Evolutionary conservation across 2,797 vertebrate genomes (phyloP), one percentile per base, ranked within the genome.

Genomic region (Alcedo quadribrachys): DNA sequence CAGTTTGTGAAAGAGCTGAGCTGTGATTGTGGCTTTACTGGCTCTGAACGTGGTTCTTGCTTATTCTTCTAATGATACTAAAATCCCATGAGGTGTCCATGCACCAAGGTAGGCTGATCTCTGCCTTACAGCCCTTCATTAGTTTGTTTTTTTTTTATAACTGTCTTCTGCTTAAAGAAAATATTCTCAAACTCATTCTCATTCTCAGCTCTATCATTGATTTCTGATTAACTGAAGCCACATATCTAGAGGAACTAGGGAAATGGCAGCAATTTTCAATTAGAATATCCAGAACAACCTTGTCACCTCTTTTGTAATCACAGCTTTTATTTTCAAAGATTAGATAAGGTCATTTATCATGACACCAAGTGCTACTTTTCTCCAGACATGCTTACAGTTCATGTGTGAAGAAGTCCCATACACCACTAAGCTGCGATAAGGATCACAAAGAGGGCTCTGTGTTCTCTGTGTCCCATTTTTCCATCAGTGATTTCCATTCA

Each of bases 291-390:
- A 66, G 76, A 92, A 79, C 60, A 92, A 89, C 92, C 67, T 75
- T 80, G 70, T 69, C 60, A 46, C 58, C 32, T 93, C 28, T 95
- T 90, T 91, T 83, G 58, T 33, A 68, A 92, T 24, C 66, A 27
- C 19, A 58, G 81, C 46, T 74, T 93, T 93, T 62, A 45, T 89
- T 96, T 94, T 73, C 81, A 70, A 67, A 92, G 77, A 81, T 93
- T 89, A 89, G 94, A 57, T 32, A 78, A 58, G 73, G 71, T 75
- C 16, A 76, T 85, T 95, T 95, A 92, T 55, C 90, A 70, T 37
- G 62, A 63, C 40, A 55, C 21, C 11, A 33, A 58, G 35, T 60
- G 57, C 73, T 61, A 1, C 55, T 91, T 78, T 63, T 58, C 42
- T 73, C 67, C 77, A 53, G 40, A 28, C 25, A 14, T 24, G 28